Percentiles rank a stretch among this genome's conserved stretches.
phyloP scores from a whole-genome alignment of 1,140 invertebrate genomes.

The Sesamia nonagrioides region DNA sequence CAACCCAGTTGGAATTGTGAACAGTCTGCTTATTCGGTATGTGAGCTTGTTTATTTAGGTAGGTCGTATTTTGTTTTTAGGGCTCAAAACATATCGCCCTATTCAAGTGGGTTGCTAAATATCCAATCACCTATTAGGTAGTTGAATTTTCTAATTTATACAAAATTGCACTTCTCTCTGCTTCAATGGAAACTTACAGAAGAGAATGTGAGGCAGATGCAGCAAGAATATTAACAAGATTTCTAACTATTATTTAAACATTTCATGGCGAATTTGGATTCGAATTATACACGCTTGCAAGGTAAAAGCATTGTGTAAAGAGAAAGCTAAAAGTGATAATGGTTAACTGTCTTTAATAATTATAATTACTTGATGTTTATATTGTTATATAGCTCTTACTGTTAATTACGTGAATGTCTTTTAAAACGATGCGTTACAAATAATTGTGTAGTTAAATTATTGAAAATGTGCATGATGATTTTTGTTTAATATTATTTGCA shows the following conservation, averaged over 20 bases:
- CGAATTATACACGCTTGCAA: slow-evolving; percentile 11
- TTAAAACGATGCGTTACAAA: no score
- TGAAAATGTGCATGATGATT: no score
- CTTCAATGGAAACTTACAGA: not conserved
- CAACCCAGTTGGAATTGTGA: not conserved
- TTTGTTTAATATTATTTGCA: no score
- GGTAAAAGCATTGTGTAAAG: slow-evolving; percentile 2
- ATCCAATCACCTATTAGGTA: slow-evolving; percentile 17
- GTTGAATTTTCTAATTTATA: slow-evolving; percentile 42
- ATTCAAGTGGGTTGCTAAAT: not conserved
- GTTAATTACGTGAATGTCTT: not conserved
- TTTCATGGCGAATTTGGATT: slow-evolving; percentile 37
- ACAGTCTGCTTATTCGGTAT: not conserved
- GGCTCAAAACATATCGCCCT: not conserved
- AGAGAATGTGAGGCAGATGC: slow-evolving; percentile 24
- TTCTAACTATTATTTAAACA: slow-evolving; percentile 28
- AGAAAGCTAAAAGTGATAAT: slow-evolving; percentile 13
- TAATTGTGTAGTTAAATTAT: not conserved
- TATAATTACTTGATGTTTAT: not conserved
- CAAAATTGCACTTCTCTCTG: slow-evolving; percentile 2
- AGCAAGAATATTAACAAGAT: slow-evolving; percentile 38
- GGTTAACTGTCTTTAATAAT: not conserved
- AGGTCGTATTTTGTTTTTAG: not conserved
- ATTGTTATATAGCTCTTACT: no score
- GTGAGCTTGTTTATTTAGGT: no score